phyloP scores from a whole-genome alignment of 53 echinoderm and acorn worm genomes.

The Arbacia lixula region DNA sequence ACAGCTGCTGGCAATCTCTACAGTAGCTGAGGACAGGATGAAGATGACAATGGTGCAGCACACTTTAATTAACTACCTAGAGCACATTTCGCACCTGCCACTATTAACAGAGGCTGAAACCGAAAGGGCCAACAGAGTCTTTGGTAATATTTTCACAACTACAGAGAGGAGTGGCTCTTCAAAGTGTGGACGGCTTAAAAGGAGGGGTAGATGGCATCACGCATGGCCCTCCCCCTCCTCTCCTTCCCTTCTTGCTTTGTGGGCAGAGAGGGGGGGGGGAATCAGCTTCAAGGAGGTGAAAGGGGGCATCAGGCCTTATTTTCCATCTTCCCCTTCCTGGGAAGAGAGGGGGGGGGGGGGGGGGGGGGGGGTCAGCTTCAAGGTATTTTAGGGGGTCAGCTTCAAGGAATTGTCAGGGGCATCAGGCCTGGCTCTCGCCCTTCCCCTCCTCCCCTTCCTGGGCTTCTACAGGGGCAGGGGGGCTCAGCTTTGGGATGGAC shows the following conservation, averaged over 20 bases:
- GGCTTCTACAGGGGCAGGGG: neutral
- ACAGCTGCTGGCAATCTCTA: no score
- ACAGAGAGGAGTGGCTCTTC: no score
- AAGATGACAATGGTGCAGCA: no score
- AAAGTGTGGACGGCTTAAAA: no score
- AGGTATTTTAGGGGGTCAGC: neutral
- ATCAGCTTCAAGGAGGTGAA: neutral
- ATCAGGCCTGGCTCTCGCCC: neutral
- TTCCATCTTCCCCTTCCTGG: neutral
- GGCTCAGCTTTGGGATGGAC: constrained; percentile 74
- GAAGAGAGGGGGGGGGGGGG: neutral
- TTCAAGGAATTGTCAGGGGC: neutral
- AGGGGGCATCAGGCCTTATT: neutral
- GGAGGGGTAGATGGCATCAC: no score
- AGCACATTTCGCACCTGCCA: no score
- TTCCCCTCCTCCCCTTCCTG: constrained; percentile 9
- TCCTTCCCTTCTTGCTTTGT: neutral
- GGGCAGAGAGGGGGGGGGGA: neutral
- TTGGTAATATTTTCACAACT: no score
- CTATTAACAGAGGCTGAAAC: no score
- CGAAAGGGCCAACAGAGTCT: no score
- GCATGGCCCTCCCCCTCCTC: neutral
- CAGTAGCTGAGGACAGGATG: no score
- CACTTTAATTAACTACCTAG: no score
- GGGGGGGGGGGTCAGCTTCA: neutral